Evolutionary conservation across 1,140 invertebrate genomes (phyloP), one percentile per base, ranked within the genome.

Genomic region (Diorhabda carinulata): DNA sequence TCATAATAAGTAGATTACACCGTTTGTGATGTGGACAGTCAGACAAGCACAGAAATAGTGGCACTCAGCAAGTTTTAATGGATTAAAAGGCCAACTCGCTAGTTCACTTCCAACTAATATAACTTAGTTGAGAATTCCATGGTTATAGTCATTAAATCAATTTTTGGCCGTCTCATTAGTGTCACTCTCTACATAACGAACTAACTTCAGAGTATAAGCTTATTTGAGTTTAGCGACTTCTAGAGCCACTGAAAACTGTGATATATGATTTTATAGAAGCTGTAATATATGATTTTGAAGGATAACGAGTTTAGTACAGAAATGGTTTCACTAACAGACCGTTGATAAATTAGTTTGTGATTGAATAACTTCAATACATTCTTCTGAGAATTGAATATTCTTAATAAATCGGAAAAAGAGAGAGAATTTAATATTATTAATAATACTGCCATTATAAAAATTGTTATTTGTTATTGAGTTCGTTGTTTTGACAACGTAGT

Each of bases 41-140:
- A 6, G 58, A 59, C 8, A 25, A 52, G 47, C 47, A 52, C 6
- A 52, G 10, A 25, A 41, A 6, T 59, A 25, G 8, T 6, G 44
- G 62, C 62, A 64, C 43, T 64, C 62, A 45, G 8, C 44, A 64
- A 64, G 44, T 64, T 64, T 64, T 64, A 64, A 64, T 64, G 62
- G 62, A 64, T 64, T 64, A 56, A 64, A 64, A 64, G 10, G 10
- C 25, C 62, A 47, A 64, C 62, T 64, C 25, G 43, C 4, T 10
- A 64, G 42, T 52, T 52, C 62, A 61, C 59, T 61, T 63, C 45
- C 9, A 63, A 52, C 47, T 52, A 52, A 52, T 52, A 52, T 52
- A 52, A 52, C 47, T 52, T 52, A 52, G 47, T 52, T 52, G 47
- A n/a, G n/a, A 52, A 52, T 52, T 52, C n/a, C 47, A 52, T 52